A percentile compares a stretch with the other conserved stretches of the same genome.
Evolutionary conservation across 2,888 invertebrate genomes (phyloP).

Genomic region (Hemistola chrysoprasaria): DNA sequence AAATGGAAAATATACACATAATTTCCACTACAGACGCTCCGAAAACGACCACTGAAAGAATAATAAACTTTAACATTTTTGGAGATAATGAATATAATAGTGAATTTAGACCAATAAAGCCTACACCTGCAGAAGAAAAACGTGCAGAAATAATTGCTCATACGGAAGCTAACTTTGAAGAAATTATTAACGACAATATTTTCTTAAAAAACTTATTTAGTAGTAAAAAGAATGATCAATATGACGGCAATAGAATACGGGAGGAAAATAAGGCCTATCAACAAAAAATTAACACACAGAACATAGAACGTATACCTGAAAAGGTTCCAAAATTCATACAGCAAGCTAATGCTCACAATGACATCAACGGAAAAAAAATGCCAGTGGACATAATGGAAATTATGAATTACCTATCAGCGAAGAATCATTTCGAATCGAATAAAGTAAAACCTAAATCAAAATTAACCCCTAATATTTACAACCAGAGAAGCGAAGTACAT

Average conservation of each 20-base stretch:
- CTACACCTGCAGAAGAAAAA: slow-evolving; percentile 28
- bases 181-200: slow-evolving; percentile 58
- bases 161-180: slow-evolving; percentile 42
- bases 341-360: slow-evolving; percentile 49
- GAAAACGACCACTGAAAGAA: slow-evolving; percentile 23
- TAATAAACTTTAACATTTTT: slow-evolving; percentile 42
- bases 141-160: slow-evolving; percentile 31
- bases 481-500: slow-evolving; percentile 44
- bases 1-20: slow-evolving; percentile 34
- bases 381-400: slow-evolving; percentile 60
- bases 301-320: slow-evolving; percentile 43
- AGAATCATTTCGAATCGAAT: slow-evolving; percentile 66
- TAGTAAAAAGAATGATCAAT: slow-evolving; percentile 33
- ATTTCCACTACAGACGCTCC: slow-evolving; percentile 31
- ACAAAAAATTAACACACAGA: slow-evolving; percentile 30
- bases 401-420: slow-evolving; percentile 60
- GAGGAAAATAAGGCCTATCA: slow-evolving; percentile 31
- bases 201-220: slow-evolving; percentile 63
- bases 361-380: slow-evolving; percentile 50
- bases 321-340: slow-evolving; percentile 51
- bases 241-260: slow-evolving; percentile 29
- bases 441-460: slow-evolving; percentile 57
- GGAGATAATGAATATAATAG: slow-evolving; percentile 38
- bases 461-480: slow-evolving; percentile 36
- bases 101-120: slow-evolving; percentile 44